These are phyloP conservation scores for Crotalus tigris DNA, from an alignment of 2,113 vertebrate genomes.

Conservation along the genomic window DNA sequence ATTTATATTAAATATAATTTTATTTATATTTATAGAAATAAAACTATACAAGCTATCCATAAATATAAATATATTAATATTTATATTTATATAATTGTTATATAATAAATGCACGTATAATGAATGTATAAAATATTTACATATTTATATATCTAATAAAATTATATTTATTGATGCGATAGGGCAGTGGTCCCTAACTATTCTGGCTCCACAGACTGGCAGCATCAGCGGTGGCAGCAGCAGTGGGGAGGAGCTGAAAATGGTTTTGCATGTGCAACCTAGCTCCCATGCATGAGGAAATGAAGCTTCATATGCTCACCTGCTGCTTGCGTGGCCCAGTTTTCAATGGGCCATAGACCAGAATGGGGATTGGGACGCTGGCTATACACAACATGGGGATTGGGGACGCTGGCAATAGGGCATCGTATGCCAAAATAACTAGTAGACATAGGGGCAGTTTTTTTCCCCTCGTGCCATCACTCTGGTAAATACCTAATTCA, in stretches of 20 bases:
- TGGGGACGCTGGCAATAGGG: too few species aligned
- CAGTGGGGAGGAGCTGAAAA: rapidly evolving
- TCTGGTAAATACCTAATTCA: neutral
- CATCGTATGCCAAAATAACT: too few species aligned
- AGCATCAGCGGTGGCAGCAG: neutral
- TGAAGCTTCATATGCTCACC: too few species aligned
- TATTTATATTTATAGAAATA: neutral
- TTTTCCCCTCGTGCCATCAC: neutral
- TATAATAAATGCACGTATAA: neutral
- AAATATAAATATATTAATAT: neutral
- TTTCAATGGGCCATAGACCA: too few species aligned
- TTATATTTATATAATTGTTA: neutral
- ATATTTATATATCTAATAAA: neutral
- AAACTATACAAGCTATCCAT: neutral
- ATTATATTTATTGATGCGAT: neutral
- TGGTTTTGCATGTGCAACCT: neutral
- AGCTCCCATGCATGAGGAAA: too few species aligned
- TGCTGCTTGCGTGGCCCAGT: too few species aligned
- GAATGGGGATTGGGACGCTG: too few species aligned
- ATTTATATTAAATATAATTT: too few species aligned
- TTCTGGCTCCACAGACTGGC: neutral
- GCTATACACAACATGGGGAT: too few species aligned
- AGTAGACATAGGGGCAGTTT: neutral
- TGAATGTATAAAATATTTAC: neutral
- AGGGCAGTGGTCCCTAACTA: neutral